Percentiles rank a stretch among this genome's conserved stretches.
phyloP scores from a whole-genome alignment of 2,888 invertebrate species.

The Ganaspis brasiliensis region DNA sequence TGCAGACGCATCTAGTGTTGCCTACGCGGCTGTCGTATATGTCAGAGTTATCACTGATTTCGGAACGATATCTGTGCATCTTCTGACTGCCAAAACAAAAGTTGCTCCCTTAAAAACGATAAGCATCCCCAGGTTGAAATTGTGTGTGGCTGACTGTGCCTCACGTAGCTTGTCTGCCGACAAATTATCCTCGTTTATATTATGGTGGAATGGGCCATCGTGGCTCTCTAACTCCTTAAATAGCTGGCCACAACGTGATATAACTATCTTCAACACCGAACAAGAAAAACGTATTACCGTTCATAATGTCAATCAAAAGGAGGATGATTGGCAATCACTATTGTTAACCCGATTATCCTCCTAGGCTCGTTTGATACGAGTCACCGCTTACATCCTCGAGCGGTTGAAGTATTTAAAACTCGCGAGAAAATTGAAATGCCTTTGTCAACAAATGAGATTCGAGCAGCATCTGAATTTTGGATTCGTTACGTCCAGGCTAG shows the following conservation, averaged over 20 bases:
- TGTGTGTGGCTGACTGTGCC: conserved; percentile 48
- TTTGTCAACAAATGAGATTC: too few relatives aligned
- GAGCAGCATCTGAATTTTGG: too few relatives aligned
- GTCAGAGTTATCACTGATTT: not conserved
- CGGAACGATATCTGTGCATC: not conserved
- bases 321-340: too few relatives aligned
- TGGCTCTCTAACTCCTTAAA: too few relatives aligned
- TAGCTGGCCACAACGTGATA: too few relatives aligned
- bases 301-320: too few relatives aligned
- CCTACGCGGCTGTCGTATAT: conserved; percentile 60
- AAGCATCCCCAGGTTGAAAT: conserved; percentile 55
- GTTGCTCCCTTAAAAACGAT: conserved; percentile 53
- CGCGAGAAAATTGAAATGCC: too few relatives aligned
- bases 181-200: not conserved
- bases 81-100: conserved; percentile 45
- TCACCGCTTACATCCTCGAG: not conserved
- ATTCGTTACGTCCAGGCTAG: too few relatives aligned
- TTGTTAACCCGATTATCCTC: not conserved
- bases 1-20: conserved; percentile 58
- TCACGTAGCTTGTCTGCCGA: not conserved
- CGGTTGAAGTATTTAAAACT: not conserved
- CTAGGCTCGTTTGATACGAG: not conserved
- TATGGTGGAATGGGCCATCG: not conserved
- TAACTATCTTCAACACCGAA: too few relatives aligned
- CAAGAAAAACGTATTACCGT: too few relatives aligned